Base-by-base conservation (phyloP, 2,888 invertebrate species). In the Panopea generosa region DNA sequence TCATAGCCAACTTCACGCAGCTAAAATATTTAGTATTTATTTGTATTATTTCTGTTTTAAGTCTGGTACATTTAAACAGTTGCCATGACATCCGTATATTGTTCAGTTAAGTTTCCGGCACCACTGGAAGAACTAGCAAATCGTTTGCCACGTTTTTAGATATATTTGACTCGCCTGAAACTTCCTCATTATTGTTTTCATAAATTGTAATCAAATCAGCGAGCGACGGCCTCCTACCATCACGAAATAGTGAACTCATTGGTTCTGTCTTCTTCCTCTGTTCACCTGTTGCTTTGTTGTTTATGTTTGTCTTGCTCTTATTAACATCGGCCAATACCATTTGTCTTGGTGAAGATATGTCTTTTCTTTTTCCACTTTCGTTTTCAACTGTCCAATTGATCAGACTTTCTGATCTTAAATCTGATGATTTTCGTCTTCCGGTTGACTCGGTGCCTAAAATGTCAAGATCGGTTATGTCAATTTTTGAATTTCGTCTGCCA, bases 181-280 rank as follows among this genome's bases (percentile, higher is more conserved):
- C 16, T 20, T 66, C 60, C 11, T 73, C 73, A 16, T 56, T 38
- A 7, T 71, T 60, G n/a, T 50, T 61, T 40, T 80, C 79, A 27
- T 80, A 75, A n/a, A 80, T 70, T n/a, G 75, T 76, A 3, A 80
- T 67, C 27, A 80, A 62, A 40, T 80, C 79, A 2, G 75, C 75
- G 7, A 80, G 56, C 4, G 79, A 80, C 7, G 79, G 75, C 47
- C 69, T 53, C 53, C 75, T 60, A 6, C 69, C 79, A 38, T 66
- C 77, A 16, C 57, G 55, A 0, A 49, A 9, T 49, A 66, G 61
- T 7, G 53, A 38, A 2, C 56, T 26, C 26, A 50, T 38, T 45
- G 57, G 43, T 18, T 72, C 72, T 11, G 47, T 24, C 2, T 63
- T 53, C 9, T 55, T 47, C 24, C 57, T 38, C 6, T 47, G 9